These are phyloP conservation scores for Drosophila willistoni DNA, from an alignment of 1,140 invertebrate species.

Conservation along the genomic window DNA sequence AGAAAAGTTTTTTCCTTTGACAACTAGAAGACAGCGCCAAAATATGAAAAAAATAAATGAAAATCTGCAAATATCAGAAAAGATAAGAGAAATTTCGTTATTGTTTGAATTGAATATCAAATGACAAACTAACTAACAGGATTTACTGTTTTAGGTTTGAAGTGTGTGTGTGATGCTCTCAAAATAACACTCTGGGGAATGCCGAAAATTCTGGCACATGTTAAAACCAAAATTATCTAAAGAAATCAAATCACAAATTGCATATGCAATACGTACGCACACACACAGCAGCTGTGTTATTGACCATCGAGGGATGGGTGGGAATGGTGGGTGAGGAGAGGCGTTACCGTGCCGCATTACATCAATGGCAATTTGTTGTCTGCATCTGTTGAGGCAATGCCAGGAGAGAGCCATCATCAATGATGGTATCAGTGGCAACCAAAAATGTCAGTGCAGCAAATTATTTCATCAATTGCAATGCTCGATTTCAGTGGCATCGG, in stretches of 20 bases:
- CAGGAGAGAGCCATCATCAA: slow-evolving; percentile 27
- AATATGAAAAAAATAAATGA: slow-evolving; percentile 22
- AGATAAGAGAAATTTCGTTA: background rate
- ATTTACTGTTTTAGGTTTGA: background rate
- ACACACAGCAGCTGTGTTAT: slow-evolving; percentile 12
- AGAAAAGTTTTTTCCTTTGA: background rate
- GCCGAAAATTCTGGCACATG: slow-evolving; percentile 60
- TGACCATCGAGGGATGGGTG: slow-evolving; percentile 5
- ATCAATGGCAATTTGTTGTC: slow-evolving; percentile 40
- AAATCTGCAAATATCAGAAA: background rate
- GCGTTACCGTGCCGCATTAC: slow-evolving; percentile 46
- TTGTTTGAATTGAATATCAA: background rate
- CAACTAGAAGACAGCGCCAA: slow-evolving; percentile 36
- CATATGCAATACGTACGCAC: slow-evolving; percentile 32
- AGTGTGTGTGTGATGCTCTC: background rate
- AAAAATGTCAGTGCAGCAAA: slow-evolving; percentile 71
- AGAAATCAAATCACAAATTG: slow-evolving; percentile 66
- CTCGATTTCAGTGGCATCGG: slow-evolving; percentile 56
- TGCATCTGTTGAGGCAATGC: slow-evolving; percentile 46
- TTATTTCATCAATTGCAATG: slow-evolving; percentile 81
- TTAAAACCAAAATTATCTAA: slow-evolving; percentile 60
- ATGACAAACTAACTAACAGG: background rate
- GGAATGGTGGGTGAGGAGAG: slow-evolving; percentile 17
- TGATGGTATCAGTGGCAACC: slow-evolving; percentile 51
- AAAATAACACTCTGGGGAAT: slow-evolving; percentile 16